These are phyloP conservation scores for Scolopax bukidnonensis DNA, from an alignment of 2,797 vertebrate genomes.

Conservation along the genomic window DNA sequence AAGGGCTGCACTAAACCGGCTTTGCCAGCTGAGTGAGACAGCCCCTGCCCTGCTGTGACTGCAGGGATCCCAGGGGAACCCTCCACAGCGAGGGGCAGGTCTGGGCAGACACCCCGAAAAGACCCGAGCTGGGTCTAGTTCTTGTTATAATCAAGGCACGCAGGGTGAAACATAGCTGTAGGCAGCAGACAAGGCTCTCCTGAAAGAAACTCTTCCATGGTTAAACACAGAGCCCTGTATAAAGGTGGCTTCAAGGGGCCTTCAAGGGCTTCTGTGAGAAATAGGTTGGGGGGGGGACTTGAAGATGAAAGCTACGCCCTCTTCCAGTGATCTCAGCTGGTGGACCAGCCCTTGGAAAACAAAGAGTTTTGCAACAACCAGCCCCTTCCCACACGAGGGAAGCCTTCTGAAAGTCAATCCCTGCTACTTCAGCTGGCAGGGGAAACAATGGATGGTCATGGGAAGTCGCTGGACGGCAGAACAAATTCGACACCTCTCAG, in stretches of 20 bases:
- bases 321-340: not conserved
- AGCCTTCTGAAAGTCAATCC: not conserved
- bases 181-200: not conserved
- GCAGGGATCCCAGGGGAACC: not conserved
- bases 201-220: not conserved
- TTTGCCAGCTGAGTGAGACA: not conserved
- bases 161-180: not conserved
- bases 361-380: not conserved
- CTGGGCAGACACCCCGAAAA: not conserved
- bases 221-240: not conserved
- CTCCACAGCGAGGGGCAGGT: not conserved
- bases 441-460: not conserved
- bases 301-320: not conserved
- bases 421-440: not conserved
- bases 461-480: not conserved
- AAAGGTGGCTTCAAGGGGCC: not conserved
- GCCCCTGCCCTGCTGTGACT: not conserved
- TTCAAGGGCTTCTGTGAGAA: not conserved
- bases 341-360: not conserved
- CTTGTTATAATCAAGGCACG: not conserved
- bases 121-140: not conserved
- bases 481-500: not conserved
- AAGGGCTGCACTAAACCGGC: not conserved
- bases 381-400: not conserved
- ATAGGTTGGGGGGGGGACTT: accelerated